Evolutionary conservation across 2,113 vertebrate species (phyloP), one percentile per base, ranked within the genome.

Genomic region (Halcyon malimbica): DNA sequence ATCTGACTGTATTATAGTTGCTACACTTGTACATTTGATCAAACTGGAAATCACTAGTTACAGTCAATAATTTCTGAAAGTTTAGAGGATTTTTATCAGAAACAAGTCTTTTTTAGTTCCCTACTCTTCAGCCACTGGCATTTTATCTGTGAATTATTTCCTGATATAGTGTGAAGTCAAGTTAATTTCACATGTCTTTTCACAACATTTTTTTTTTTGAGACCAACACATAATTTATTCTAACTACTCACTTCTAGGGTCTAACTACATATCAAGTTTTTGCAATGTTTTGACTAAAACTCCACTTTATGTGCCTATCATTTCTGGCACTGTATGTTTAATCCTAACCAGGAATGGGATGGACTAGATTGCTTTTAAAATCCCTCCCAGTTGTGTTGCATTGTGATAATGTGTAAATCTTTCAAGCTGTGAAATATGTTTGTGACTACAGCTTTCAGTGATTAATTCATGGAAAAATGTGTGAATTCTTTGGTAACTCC

Each of bases 231-330:
- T 37, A 46, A 19, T 62, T 86, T 53, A 18, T 53, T 53, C 5
- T 28, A 53, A 53, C 25, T 53, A 53, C 26, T 53, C 16, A 53
- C 25, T 53, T 28, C 11, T 74, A 44, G 25, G 48, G 54, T 70
- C 42, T 57, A 73, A 21, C 10, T 54, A 6, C 10, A 35, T 68
- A 60, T 70, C 11, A 41, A 35, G 46, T 15, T 63, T 62, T 73
- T n/a, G 9, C 44, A 75, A 2, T 64, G 18, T 62, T 69, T 35
- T 88, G 54, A 62, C 24, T 69, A n/a, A 50, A 81, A 50, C 7
- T 74, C 29, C 15, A n/a, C 26, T 53, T 53, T 26, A 25, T 8
- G 8, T 2, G 1, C 12, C 26, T 31, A 12, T 78, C 0, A 3
- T 63, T 89, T 75, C 39, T 82, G 51, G 13, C 28, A 18, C 25